Percentiles rank a stretch among this genome's conserved stretches.
These are phyloP conservation scores for Sphaeridia pumilis DNA, from an alignment of 2,888 invertebrate species.

Conservation along the genomic window DNA sequence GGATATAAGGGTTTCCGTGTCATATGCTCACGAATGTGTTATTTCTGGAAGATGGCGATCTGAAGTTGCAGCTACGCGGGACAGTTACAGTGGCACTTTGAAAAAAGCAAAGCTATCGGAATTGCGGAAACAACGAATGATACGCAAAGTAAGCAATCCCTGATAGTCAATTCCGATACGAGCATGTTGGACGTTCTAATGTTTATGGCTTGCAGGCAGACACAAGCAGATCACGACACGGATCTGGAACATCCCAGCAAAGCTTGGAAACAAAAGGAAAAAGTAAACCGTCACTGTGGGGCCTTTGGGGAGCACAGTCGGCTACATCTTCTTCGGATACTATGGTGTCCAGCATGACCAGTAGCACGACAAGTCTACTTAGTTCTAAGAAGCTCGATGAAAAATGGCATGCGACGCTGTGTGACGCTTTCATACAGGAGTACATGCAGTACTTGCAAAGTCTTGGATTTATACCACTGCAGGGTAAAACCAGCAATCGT, in stretches of 20 bases:
- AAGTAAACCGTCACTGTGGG: constrained; percentile 20
- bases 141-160: constrained; percentile 17
- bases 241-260: constrained; percentile 41
- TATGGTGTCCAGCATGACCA: not conserved
- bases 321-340: constrained; percentile 4
- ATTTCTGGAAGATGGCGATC: constrained; percentile 45
- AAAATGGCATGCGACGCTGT: constrained; percentile 54
- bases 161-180: not conserved
- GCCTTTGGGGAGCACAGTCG: constrained; percentile 15
- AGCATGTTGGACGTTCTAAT: too few relatives aligned
- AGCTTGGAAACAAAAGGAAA: constrained; percentile 31
- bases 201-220: too few relatives aligned
- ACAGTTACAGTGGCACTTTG: constrained; percentile 42
- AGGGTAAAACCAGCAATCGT: constrained; percentile 40
- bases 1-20: too few relatives aligned
- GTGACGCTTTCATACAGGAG: constrained; percentile 52
- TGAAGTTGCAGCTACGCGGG: constrained; percentile 52
- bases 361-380: constrained; percentile 1
- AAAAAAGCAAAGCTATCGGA: constrained; percentile 16
- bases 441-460: constrained; percentile 60
- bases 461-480: constrained; percentile 53
- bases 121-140: constrained; percentile 9
- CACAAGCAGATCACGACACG: constrained; percentile 43
- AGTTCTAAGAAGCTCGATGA: constrained; percentile 38
- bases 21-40: too few relatives aligned